Percentiles rank a stretch among this genome's conserved stretches.
These are phyloP conservation scores for Tenodera sinensis DNA, from an alignment of 2,888 invertebrate species.

Conservation along the genomic window DNA sequence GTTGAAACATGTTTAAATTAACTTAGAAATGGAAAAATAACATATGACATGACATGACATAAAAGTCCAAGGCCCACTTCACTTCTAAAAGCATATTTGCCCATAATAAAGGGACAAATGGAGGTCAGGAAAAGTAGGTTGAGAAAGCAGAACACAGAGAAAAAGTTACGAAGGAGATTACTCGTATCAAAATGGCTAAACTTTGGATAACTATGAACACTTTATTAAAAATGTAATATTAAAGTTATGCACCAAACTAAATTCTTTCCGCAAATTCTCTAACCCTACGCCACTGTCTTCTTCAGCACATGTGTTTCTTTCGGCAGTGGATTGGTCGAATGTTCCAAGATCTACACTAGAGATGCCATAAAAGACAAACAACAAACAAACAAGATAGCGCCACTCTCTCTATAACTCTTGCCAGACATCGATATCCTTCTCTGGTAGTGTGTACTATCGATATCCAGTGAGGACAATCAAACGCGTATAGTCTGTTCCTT, in stretches of 20 bases:
- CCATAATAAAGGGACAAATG: too few species aligned
- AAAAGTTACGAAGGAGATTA: too few species aligned
- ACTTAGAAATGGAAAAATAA: too few species aligned
- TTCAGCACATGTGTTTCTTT: not conserved
- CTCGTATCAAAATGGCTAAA: not conserved
- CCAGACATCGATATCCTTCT: slow-evolving; percentile 14
- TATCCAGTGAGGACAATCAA: not conserved
- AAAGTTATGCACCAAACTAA: not conserved
- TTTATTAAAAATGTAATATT: not conserved
- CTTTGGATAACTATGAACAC: not conserved
- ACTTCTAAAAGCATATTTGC: too few species aligned
- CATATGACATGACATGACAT: too few species aligned
- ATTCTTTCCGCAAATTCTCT: not conserved
- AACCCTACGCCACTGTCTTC: not conserved
- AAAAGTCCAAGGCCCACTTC: too few species aligned
- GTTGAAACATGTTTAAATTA: too few species aligned
- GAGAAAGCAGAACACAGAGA: too few species aligned
- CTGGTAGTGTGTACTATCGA: not conserved
- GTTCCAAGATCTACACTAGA: not conserved
- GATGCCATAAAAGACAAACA: slow-evolving; percentile 16
- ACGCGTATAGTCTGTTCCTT: not conserved
- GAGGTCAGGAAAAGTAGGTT: too few species aligned
- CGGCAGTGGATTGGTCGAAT: not conserved
- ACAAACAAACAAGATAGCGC: slow-evolving; percentile 26
- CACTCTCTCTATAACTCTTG: slow-evolving; percentile 14